Evolutionary conservation across 2,888 invertebrate genomes (phyloP).

Genomic region (Ctenicera cuprea): DNA sequence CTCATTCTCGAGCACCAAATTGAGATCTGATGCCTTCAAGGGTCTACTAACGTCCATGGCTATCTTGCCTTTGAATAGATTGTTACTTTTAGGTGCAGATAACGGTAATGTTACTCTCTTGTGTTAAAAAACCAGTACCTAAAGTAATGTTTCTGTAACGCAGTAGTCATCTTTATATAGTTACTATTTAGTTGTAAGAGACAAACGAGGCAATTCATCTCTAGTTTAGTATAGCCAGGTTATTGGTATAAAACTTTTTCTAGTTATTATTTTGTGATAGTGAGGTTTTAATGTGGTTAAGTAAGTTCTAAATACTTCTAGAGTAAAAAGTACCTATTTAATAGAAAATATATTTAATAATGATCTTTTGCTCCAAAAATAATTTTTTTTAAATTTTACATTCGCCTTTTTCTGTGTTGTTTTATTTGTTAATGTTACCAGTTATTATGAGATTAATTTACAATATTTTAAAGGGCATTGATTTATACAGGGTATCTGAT

Average conservation of each 20-base stretch:
- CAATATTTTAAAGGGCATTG: constrained; percentile 14
- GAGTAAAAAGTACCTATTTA: neutral
- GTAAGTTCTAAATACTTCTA: constrained; percentile 23
- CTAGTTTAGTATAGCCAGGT: constrained; percentile 4
- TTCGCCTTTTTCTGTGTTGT: neutral
- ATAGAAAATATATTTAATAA: neutral
- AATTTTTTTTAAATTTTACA: constrained; percentile 1
- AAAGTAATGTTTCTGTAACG: constrained; percentile 1
- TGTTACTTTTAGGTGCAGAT: constrained; percentile 93
- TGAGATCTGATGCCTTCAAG: constrained; percentile 92
- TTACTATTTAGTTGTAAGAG: constrained; percentile 23
- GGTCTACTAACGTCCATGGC: constrained; percentile 94
- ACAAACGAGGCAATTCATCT: constrained; percentile 17
- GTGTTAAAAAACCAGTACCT: constrained; percentile 75
- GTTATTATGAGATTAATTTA: neutral
- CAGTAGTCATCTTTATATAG: neutral
- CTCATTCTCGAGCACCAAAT: constrained; percentile 87
- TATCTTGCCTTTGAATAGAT: constrained; percentile 91
- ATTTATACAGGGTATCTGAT: constrained; percentile 6
- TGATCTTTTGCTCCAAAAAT: neutral
- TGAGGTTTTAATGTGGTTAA: constrained; percentile 33
- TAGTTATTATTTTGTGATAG: constrained; percentile 51
- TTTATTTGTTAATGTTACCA: constrained; percentile 27
- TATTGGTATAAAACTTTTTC: constrained; percentile 30
- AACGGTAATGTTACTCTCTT: constrained; percentile 89